A percentile compares a stretch with the other conserved stretches of the same genome.
Evolutionary conservation across 2,888 invertebrate species (phyloP).

Genomic region (Brachypalpus laphriformis): DNA sequence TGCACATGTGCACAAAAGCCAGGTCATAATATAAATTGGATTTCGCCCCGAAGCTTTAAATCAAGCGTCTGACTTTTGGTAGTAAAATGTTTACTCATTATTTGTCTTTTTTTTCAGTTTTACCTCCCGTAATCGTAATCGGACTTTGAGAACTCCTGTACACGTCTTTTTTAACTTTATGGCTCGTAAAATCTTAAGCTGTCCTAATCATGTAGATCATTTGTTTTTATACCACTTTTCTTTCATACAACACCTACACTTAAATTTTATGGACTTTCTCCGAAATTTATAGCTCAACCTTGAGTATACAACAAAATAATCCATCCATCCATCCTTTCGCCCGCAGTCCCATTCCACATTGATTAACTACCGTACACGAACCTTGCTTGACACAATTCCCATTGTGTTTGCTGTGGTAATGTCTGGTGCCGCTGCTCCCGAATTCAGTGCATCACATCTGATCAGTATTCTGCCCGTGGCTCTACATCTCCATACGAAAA

Average conservation of each 20-base stretch:
- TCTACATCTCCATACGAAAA: slow-evolving; percentile 5
- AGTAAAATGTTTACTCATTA: slow-evolving; percentile 7
- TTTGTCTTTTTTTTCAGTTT: background rate
- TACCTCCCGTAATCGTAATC: background rate
- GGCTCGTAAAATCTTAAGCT: slow-evolving; percentile 54
- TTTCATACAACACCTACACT: slow-evolving; percentile 58
- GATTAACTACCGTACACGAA: slow-evolving; percentile 17
- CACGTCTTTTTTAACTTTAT: slow-evolving; percentile 45
- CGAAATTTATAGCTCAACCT: slow-evolving; percentile 59
- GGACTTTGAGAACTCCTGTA: slow-evolving; percentile 6
- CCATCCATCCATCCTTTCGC: slow-evolving; percentile 16
- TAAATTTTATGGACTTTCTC: slow-evolving; percentile 69
- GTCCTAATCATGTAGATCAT: slow-evolving; percentile 59
- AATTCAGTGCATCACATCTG: slow-evolving; percentile 37
- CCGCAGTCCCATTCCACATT: slow-evolving; percentile 18
- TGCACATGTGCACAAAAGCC: background rate
- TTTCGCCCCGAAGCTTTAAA: background rate
- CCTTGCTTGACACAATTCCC: slow-evolving; percentile 50
- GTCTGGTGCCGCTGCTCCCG: background rate
- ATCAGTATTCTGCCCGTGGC: slow-evolving; percentile 49
- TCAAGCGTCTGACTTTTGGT: background rate
- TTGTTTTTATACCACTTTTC: slow-evolving; percentile 43
- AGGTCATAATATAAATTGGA: background rate
- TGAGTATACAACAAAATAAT: background rate
- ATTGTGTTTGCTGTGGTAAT: slow-evolving; percentile 18